phyloP scores from a whole-genome alignment of 2,888 invertebrate genomes.

The Dryobotodes eremita region DNA sequence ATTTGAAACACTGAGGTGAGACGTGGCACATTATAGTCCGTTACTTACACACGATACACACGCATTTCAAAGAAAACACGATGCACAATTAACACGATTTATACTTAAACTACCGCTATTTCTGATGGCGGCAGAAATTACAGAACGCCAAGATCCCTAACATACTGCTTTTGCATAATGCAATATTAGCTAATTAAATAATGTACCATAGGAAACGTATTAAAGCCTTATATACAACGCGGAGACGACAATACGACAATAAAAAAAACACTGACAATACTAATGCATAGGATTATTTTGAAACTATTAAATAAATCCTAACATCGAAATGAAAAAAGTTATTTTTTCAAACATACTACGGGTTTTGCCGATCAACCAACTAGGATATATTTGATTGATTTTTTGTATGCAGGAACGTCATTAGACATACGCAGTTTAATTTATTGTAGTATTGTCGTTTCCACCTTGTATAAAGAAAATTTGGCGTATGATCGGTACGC shows the following conservation, averaged over 20 bases:
- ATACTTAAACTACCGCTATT: not conserved
- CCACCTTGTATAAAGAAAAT: not conserved
- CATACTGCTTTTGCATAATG: not conserved
- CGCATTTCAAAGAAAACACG: conserved; percentile 66
- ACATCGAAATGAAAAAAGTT: not conserved
- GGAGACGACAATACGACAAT: not conserved
- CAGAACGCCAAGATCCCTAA: not conserved
- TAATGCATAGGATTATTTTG: not conserved
- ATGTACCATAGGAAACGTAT: not conserved
- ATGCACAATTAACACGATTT: conserved; percentile 14
- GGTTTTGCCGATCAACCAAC: not conserved
- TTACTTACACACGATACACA: conserved; percentile 60
- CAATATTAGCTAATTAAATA: not conserved
- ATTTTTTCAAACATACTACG: not conserved
- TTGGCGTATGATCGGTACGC: not conserved
- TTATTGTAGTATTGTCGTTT: not conserved
- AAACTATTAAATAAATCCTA: not conserved
- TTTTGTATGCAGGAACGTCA: not conserved
- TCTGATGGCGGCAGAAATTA: not conserved
- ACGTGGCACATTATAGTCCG: conserved; percentile 78
- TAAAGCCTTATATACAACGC: not conserved
- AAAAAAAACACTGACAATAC: not conserved
- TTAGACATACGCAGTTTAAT: not conserved
- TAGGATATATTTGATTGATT: not conserved
- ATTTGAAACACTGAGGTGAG: conserved; percentile 77